phyloP scores from a whole-genome alignment of 2,888 invertebrate species.

The Drosophila peninsularis region DNA sequence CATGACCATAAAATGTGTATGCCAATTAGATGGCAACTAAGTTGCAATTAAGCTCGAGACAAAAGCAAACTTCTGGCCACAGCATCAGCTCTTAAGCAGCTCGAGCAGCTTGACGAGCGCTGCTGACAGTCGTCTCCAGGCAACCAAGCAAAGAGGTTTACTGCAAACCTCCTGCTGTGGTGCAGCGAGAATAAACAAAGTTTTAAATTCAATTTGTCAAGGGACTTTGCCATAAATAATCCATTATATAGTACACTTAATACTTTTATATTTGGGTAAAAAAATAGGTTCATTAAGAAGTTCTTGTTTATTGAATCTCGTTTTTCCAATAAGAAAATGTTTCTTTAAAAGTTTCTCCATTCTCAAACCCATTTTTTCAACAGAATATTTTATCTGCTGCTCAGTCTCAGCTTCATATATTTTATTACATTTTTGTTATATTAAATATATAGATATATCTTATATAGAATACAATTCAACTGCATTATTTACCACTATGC shows the following conservation, averaged over 20 bases:
- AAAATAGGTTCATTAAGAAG: too few relatives aligned
- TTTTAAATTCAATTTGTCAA: background rate
- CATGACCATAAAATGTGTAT: constrained; percentile 51
- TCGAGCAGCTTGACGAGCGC: background rate
- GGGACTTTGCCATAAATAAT: too few relatives aligned
- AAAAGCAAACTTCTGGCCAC: constrained; percentile 6
- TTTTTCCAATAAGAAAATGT: too few relatives aligned
- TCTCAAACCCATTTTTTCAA: too few relatives aligned
- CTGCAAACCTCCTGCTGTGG: background rate
- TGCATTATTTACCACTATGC: constrained; percentile 28
- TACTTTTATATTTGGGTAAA: too few relatives aligned
- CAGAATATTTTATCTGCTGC: too few relatives aligned
- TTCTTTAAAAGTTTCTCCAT: too few relatives aligned
- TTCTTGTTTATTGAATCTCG: too few relatives aligned
- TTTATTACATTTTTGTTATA: background rate
- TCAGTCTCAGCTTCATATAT: background rate
- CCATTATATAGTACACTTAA: too few relatives aligned
- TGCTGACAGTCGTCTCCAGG: constrained; percentile 15
- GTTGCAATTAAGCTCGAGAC: constrained; percentile 21
- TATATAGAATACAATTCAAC: background rate
- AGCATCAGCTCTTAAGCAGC: constrained; percentile 19
- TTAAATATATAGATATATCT: background rate
- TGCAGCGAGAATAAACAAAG: background rate
- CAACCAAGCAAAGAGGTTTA: constrained; percentile 10
- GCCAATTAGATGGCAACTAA: constrained; percentile 42